Evolutionary conservation across 2,888 invertebrate species (phyloP).

Genomic region (Chalcis sispes): DNA sequence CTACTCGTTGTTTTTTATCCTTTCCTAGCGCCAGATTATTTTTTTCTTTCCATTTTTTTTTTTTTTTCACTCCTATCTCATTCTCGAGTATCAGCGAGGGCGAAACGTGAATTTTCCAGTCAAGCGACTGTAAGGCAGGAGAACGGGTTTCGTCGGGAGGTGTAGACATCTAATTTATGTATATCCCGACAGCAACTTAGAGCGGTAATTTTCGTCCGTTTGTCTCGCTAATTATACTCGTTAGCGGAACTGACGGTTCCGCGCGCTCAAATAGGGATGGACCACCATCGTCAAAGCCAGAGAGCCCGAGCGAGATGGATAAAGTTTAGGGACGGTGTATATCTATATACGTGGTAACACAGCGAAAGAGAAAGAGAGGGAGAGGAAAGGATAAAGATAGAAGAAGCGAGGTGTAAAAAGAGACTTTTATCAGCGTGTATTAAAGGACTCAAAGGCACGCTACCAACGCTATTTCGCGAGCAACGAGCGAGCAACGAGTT

Average conservation of each 20-base stretch:
- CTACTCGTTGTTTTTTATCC: slow-evolving; percentile 6
- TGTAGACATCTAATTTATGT: slow-evolving; percentile 66
- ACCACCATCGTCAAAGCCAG: slow-evolving; percentile 15
- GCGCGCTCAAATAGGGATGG: slow-evolving; percentile 1
- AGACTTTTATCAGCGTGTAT: background rate
- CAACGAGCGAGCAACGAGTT: too few relatives aligned
- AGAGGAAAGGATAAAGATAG: too few relatives aligned
- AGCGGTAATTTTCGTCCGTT: slow-evolving; percentile 66
- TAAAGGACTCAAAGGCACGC: background rate
- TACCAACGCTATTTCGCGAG: too few relatives aligned
- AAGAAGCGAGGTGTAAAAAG: slow-evolving; percentile 22
- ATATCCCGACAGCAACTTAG: slow-evolving; percentile 62
- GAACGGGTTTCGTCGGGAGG: slow-evolving; percentile 37
- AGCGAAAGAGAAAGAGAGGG: too few relatives aligned
- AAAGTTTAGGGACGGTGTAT: background rate
- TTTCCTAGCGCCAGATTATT: background rate
- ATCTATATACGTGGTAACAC: background rate
- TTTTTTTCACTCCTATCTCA: background rate
- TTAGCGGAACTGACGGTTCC: slow-evolving; percentile 27
- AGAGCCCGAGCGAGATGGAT: too few relatives aligned
- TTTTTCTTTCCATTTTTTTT: background rate
- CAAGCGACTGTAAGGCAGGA: background rate
- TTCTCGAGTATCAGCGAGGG: background rate
- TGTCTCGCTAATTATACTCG: slow-evolving; percentile 70
- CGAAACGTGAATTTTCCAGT: slow-evolving; percentile 22